phyloP scores from a whole-genome alignment of 2,888 invertebrate genomes.

The Phortica magna region DNA sequence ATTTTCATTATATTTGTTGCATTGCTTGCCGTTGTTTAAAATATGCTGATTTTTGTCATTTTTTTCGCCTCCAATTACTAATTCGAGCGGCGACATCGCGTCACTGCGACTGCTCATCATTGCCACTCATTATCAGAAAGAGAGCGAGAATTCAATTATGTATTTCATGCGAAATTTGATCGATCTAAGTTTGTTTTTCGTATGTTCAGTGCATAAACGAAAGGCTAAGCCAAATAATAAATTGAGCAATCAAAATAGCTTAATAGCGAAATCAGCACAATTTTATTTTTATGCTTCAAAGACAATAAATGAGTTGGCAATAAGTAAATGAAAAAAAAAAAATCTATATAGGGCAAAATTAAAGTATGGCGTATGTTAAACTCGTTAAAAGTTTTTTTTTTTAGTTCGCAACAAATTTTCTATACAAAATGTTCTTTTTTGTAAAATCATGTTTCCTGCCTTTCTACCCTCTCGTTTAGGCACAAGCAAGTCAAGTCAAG shows the following conservation, averaged over 20 bases:
- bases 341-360: neutral
- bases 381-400: too few relatives aligned
- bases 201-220: too few relatives aligned
- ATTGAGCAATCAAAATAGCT: constrained; percentile 15
- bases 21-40: neutral
- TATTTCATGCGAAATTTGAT: constrained; percentile 2
- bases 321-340: neutral
- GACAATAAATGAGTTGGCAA: neutral
- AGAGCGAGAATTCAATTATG: neutral
- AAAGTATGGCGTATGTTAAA: too few relatives aligned
- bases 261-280: neutral
- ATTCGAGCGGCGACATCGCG: neutral
- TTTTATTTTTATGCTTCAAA: neutral
- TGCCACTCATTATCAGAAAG: neutral
- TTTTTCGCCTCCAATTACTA: constrained; percentile 6
- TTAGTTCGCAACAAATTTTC: too few relatives aligned
- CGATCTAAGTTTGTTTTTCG: neutral
- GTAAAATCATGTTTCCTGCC: too few relatives aligned
- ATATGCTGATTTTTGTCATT: constrained; percentile 21
- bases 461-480: too few relatives aligned
- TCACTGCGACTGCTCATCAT: neutral
- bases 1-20: neutral
- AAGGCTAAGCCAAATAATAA: constrained; percentile 10
- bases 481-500: neutral
- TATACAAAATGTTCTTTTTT: too few relatives aligned